Base-by-base conservation (phyloP, 2,113 vertebrate species). In the Seriola rivoliana region DNA sequence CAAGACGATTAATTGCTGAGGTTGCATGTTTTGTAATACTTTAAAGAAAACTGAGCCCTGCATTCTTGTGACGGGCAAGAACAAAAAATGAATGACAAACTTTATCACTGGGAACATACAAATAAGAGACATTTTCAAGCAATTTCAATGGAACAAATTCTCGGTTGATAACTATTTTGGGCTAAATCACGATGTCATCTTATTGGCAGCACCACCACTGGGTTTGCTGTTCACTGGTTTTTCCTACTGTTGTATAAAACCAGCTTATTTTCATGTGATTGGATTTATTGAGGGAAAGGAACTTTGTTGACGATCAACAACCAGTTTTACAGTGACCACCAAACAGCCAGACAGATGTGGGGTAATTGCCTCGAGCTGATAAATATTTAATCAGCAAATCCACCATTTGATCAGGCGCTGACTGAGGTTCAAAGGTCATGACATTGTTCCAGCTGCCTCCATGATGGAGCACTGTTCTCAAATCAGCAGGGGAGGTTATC, bases 401-500 rank as follows among this genome's bases (percentile, higher is more conserved):
- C 76, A 81, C 19, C 75, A 85, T 82, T 89, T 93, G 81, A 92
- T 90, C 86, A 79, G 81, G 80, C 78, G 38, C 84, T 91, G 76
- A 66, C 84, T 91, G 85, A 73, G 88, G 92, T 90, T 94, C 90
- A 90, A 77, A 93, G 91, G 89, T 90, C 92, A 78, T 48, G 42
- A 86, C 86, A 90, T 82, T 90, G 87, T 87, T 94, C 80, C 89
- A 87, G 92, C 91, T 93, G 92, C 85, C 80, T 87, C 75, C 63
- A 58, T 92, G 87, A 93, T 92, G 86, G 90, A 93, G 88, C 84
- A 90, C 86, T 83, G 87, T 72, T 89, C 83, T 75, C 71, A 55
- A 68, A 85, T 23, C 91, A 89, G 91, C 91, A 86, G 93, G 93
- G 92, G 84, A 91, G 86, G 91, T 94, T 94, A 78, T 94, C 78